Evolutionary conservation across 2,797 vertebrate genomes (phyloP).

Genomic region (Bucorvus abyssinicus): DNA sequence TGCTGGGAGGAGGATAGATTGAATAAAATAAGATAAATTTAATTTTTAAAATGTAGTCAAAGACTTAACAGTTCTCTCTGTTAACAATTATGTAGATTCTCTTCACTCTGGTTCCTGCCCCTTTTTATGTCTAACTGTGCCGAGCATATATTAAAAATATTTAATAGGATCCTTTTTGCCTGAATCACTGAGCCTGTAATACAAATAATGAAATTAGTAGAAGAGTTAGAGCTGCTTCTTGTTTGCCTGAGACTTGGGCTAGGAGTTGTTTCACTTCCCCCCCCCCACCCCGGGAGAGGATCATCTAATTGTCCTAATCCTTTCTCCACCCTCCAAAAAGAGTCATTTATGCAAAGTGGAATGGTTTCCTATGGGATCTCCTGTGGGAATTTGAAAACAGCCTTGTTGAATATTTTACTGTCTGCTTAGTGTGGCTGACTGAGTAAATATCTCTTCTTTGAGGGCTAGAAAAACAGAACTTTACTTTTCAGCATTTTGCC

Average conservation of each 20-base stretch:
- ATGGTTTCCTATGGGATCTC: slow-evolving; percentile 51
- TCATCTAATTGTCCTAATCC: not conserved
- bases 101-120: not conserved
- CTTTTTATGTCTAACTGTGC: slow-evolving; percentile 18
- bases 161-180: slow-evolving; percentile 35
- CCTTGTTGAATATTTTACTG: slow-evolving; percentile 4
- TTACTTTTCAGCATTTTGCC: not conserved
- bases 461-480: slow-evolving; percentile 7
- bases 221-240: not conserved
- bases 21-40: not conserved
- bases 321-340: slow-evolving; percentile 18
- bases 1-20: not conserved
- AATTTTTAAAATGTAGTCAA: not conserved
- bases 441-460: slow-evolving; percentile 32
- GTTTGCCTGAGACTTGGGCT: slow-evolving; percentile 14
- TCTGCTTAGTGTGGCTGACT: not conserved
- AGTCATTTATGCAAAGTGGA: slow-evolving; percentile 31
- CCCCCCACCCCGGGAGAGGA: not conserved
- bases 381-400: slow-evolving; percentile 25
- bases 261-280: not conserved
- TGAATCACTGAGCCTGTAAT: slow-evolving; percentile 8
- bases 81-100: not conserved
- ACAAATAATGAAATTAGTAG: slow-evolving; percentile 34
- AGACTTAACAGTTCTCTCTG: not conserved
- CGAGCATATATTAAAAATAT: slow-evolving; percentile 26